Evolutionary conservation across 1,140 invertebrate genomes (phyloP).

Genomic region (Stegodyphus mimosarum): DNA sequence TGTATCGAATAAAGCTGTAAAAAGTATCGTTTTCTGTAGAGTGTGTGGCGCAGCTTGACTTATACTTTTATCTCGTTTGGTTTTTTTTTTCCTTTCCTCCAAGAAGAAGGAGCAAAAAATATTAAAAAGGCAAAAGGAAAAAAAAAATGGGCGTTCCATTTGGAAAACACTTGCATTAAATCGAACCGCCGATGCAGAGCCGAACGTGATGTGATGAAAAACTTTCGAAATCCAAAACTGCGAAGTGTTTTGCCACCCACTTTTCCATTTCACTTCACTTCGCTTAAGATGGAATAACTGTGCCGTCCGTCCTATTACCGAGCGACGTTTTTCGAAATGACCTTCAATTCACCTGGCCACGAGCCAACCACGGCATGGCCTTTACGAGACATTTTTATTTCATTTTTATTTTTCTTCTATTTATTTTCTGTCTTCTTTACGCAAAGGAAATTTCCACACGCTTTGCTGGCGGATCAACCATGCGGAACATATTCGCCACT

Average conservation of each 20-base stretch:
- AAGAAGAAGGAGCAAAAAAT: too few relatives aligned
- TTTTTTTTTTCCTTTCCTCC: too few relatives aligned
- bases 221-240: constrained; percentile 48
- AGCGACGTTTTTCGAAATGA: constrained; percentile 16
- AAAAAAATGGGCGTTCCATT: neutral
- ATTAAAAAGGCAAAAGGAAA: neutral
- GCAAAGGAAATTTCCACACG: constrained; percentile 55
- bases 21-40: too few relatives aligned
- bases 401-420: constrained; percentile 15
- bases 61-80: too few relatives aligned
- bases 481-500: constrained; percentile 32
- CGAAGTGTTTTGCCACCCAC: constrained; percentile 56
- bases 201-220: constrained; percentile 31
- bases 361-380: constrained; percentile 49
- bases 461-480: constrained; percentile 31
- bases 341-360: constrained; percentile 55
- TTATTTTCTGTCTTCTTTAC: constrained; percentile 34
- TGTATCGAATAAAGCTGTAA: too few relatives aligned
- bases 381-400: constrained; percentile 39
- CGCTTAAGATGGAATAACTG: constrained; percentile 47
- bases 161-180: constrained; percentile 36
- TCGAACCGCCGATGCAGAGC: constrained; percentile 38
- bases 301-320: constrained; percentile 41
- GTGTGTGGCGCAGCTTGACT: too few relatives aligned
- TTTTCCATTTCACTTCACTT: constrained; percentile 57